Percentiles rank a stretch among this genome's conserved stretches.
phyloP scores from a whole-genome alignment of 2,797 vertebrate species.

The Chiroxiphia lanceolata region DNA sequence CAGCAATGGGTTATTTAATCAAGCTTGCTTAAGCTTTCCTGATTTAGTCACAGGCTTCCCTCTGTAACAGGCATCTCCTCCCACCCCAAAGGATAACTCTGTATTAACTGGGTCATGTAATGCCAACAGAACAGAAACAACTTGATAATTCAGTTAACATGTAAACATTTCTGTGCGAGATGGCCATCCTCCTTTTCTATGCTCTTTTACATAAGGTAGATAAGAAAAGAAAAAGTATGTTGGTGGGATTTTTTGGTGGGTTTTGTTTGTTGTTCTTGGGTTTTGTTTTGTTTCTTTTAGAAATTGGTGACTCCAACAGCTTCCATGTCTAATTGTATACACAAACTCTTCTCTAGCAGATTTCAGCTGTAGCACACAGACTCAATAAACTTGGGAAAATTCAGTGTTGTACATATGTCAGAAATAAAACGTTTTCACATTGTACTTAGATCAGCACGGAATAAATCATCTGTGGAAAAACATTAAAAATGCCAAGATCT shows the following conservation, averaged over 20 bases:
- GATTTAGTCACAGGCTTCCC: not conserved
- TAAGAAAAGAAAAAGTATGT: not conserved
- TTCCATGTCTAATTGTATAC: not conserved
- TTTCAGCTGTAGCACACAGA: not conserved
- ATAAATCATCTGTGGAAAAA: not conserved
- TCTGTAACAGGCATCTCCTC: not conserved
- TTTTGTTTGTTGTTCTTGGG: not conserved
- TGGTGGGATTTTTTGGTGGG: fast-evolving
- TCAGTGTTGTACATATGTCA: not conserved
- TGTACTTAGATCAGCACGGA: not conserved
- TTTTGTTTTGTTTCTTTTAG: not conserved
- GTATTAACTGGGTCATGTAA: constrained; percentile 18
- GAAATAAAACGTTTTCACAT: not conserved
- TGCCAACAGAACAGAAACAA: not conserved
- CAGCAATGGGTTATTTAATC: not conserved
- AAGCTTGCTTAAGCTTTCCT: not conserved
- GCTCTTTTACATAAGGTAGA: not conserved
- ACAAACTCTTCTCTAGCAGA: not conserved
- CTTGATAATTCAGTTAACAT: not conserved
- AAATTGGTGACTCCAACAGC: not conserved
- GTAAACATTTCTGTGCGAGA: not conserved
- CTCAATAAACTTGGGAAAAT: not conserved
- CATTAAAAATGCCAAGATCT: not conserved
- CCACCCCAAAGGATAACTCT: not conserved
- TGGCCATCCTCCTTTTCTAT: not conserved